Evolutionary conservation across 1,140 invertebrate species (phyloP).

Genomic region (Globodera ellingtonae): DNA sequence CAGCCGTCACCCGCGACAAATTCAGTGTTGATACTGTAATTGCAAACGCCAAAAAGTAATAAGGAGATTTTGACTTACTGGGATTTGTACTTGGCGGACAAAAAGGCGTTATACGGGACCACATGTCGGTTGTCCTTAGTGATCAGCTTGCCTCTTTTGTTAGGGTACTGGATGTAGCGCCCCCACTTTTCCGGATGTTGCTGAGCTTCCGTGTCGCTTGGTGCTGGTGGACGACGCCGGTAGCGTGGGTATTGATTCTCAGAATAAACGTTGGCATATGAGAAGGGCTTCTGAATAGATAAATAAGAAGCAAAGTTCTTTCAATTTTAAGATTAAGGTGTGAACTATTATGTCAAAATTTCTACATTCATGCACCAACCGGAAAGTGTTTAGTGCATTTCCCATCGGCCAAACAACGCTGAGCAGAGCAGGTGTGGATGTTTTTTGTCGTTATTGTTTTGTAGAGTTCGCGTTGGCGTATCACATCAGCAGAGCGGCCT

Average conservation of each 20-base stretch:
- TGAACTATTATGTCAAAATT: no score
- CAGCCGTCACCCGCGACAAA: background rate
- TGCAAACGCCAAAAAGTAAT: background rate
- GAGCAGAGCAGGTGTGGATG: slow-evolving; percentile 3
- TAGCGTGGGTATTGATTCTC: background rate
- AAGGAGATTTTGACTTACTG: background rate
- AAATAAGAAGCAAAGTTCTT: background rate
- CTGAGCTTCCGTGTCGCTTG: background rate
- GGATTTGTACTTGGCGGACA: slow-evolving; percentile 2
- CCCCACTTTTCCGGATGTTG: background rate
- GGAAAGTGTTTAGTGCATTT: slow-evolving; percentile 5
- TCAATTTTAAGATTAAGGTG: background rate
- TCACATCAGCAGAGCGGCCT: background rate
- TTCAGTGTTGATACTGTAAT: background rate
- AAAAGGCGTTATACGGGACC: background rate
- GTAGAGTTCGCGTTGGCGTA: background rate
- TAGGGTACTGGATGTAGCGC: background rate
- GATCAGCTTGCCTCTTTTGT: background rate
- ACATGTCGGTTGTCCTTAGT: background rate
- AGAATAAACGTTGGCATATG: background rate
- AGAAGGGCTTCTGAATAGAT: background rate
- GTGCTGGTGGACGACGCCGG: background rate
- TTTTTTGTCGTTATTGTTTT: background rate
- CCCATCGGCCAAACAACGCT: background rate
- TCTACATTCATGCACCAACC: background rate